Evolutionary conservation across 2,888 invertebrate species (phyloP).

Genomic region (Encarsia formosa): DNA sequence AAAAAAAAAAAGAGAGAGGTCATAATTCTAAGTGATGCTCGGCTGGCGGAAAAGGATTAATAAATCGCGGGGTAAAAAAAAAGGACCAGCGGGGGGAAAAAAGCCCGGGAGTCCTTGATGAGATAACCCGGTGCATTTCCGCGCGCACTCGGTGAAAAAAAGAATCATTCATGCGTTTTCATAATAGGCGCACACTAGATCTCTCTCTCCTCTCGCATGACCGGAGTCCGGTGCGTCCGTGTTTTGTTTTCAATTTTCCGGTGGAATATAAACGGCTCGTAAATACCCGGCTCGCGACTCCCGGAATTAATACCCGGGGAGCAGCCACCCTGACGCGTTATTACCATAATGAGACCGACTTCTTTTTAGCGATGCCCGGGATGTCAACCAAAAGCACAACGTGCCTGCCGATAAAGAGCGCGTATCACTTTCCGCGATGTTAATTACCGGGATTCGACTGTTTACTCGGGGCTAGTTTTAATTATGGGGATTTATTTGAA

Average conservation of each 20-base stretch:
- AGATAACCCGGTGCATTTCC: constrained; percentile 18
- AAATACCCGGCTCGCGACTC: constrained; percentile 21
- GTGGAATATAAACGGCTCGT: constrained; percentile 34
- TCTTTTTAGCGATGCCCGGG: no score
- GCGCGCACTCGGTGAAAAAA: constrained; percentile 14
- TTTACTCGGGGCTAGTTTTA: no score
- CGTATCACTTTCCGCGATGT: no score
- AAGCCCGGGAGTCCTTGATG: constrained; percentile 11
- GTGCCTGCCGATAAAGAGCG: no score
- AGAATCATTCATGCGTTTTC: constrained; percentile 29
- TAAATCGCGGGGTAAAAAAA: constrained; percentile 1
- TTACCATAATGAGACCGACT: constrained; percentile 37
- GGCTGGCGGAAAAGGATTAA: constrained; percentile 9
- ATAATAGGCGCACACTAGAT: constrained; percentile 22
- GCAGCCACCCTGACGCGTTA: constrained; percentile 34
- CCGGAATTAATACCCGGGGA: constrained; percentile 40
- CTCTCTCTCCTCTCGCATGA: constrained; percentile 7
- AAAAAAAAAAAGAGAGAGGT: neutral
- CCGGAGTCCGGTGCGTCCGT: constrained; percentile 26
- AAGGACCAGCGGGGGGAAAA: neutral
- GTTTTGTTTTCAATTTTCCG: constrained; percentile 41
- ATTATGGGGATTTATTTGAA: no score
- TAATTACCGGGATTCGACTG: no score
- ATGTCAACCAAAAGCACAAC: no score
- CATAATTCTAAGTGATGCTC: constrained; percentile 12